A percentile compares a stretch with the other conserved stretches of the same genome.
These are phyloP conservation scores for Poecilia picta DNA, from an alignment of 2,797 vertebrate genomes.

Conservation along the genomic window DNA sequence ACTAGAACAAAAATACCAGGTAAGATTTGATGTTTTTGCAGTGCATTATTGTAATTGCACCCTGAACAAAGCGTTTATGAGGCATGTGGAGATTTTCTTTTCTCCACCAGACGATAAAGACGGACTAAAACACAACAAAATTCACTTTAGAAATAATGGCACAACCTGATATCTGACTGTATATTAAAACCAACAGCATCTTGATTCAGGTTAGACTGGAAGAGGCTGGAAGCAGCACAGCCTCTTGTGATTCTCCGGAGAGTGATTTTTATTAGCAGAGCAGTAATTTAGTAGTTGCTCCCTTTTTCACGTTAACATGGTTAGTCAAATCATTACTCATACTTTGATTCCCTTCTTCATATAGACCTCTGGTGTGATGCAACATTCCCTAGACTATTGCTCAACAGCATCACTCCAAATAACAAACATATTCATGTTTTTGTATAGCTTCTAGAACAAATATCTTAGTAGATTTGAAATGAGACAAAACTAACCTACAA, in stretches of 20 bases:
- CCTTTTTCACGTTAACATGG: conserved; percentile 59
- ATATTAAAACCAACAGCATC: conserved; percentile 40
- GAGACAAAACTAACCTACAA: no score
- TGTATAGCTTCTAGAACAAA: no score
- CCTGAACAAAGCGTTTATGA: conserved; percentile 61
- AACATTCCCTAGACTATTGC: conserved; percentile 62
- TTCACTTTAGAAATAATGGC: conserved; percentile 53
- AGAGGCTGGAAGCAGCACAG: conserved; percentile 47
- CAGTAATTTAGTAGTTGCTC: conserved; percentile 53
- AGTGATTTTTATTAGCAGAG: conserved; percentile 61
- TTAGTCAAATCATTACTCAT: conserved; percentile 58
- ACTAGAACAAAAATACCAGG: no score
- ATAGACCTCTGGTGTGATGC: conserved; percentile 39
- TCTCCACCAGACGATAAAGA: conserved; percentile 52
- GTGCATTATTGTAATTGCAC: conserved; percentile 37
- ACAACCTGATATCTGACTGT: conserved; percentile 44
- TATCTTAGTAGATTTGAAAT: no score
- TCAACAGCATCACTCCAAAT: conserved; percentile 14
- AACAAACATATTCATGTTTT: no score
- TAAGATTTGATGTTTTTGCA: conserved; percentile 7
- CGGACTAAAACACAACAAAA: conserved; percentile 48
- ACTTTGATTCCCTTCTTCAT: conserved; percentile 61
- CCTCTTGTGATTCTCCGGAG: conserved; percentile 64
- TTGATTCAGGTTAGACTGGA: conserved; percentile 64
- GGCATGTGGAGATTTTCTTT: conserved; percentile 59